Evolutionary conservation across 2,888 invertebrate genomes (phyloP).

Genomic region (Trypoxylon attenuatum): DNA sequence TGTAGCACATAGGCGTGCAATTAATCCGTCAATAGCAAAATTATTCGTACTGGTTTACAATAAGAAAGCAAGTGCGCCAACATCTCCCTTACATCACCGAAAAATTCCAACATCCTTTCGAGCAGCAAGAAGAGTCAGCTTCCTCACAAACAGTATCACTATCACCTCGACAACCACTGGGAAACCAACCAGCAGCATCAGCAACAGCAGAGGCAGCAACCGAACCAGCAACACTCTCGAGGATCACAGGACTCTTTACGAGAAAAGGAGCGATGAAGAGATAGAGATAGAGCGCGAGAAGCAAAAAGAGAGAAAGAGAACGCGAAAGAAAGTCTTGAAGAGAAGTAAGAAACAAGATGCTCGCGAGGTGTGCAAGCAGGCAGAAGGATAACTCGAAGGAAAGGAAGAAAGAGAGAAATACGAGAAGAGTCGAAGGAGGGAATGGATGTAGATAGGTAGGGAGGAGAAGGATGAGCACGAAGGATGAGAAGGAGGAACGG

Average conservation of each 20-base stretch:
- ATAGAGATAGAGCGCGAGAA: background rate
- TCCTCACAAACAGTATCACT: no score
- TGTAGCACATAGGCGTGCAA: no score
- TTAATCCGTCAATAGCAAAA: no score
- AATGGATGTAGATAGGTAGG: constrained; percentile 2
- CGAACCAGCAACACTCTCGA: background rate
- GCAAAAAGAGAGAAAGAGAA: background rate
- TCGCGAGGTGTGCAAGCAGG: background rate
- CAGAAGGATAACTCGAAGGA: constrained; percentile 5
- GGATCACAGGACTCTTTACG: background rate
- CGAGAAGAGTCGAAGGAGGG: constrained; percentile 10
- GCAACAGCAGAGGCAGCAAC: background rate
- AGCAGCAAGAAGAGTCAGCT: no score
- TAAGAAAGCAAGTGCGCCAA: no score
- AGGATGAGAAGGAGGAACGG: constrained; percentile 12
- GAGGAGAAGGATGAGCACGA: constrained; percentile 30
- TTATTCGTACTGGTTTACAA: no score
- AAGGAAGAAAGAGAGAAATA: constrained; percentile 1
- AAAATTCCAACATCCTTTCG: no score
- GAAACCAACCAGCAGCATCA: background rate
- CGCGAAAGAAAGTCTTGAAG: background rate
- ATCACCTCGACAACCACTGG: no score
- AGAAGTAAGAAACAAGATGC: background rate
- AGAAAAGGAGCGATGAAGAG: background rate
- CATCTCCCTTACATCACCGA: no score